Evolutionary conservation across 2,888 invertebrate species (phyloP), one percentile per base, ranked within the genome.

Genomic region (Pyrrhia umbra): DNA sequence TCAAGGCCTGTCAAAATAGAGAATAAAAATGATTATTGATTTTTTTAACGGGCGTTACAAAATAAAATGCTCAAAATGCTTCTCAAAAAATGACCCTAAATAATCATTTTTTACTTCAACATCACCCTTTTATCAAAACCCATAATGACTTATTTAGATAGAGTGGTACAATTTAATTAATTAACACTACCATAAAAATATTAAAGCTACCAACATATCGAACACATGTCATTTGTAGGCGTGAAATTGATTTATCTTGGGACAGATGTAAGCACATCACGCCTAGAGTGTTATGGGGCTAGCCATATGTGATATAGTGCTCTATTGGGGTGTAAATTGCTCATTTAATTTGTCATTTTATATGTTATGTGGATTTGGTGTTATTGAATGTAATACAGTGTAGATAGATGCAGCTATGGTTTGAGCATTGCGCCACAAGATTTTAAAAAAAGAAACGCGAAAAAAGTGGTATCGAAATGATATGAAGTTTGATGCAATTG

Each of bases 191-290:
- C 52, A 72, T 79, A 73, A 77, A 79, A 73, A 68, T 77, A 74
- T 74, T 55, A 57, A 74, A 77, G 51, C 18, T 45, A 34, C 54
- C 55, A 47, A 59, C 55, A 56, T 60, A 71, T 42, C 21, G 56
- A 47, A 52, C 75, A 81, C 66, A 77, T 78, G 74, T 51, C 49
- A 65, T 52, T 47, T 21, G 1, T 13, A 74, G 68, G 85, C 88
- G 85, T 89, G 85, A 87, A 89, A 90, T 90, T 86, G 86, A 89
- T 88, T 86, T 75, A 75, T 75, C 55, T 75, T 69, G 75, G 54
- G 30, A 49, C 90, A 90, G 86, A 89, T 89, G 88, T 73, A 61
- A 71, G 77, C 74, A 79, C 79, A 81, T 82, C 82, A 84, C 76
- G 79, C 76, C 67, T 60, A 57, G 66, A 74, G 23, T 43, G 39